phyloP scores from a whole-genome alignment of 2,113 vertebrate genomes.

The Pao palembangensis region DNA sequence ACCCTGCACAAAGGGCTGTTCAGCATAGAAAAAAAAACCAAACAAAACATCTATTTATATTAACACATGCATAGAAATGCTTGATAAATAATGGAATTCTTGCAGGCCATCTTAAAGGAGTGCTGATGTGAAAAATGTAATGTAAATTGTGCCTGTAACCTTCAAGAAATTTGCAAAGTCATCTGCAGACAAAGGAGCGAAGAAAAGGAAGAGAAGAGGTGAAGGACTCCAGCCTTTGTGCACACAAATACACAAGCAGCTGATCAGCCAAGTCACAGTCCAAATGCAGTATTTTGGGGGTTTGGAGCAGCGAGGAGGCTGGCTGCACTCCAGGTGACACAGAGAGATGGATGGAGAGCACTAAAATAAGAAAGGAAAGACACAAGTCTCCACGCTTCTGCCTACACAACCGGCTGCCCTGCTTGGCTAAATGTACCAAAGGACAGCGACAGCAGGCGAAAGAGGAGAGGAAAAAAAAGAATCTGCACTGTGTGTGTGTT shows the following conservation, averaged over 20 bases:
- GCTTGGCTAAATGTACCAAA: slow-evolving; percentile 11
- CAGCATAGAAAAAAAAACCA: too few species aligned
- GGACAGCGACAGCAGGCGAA: slow-evolving; percentile 14
- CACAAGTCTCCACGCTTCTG: slow-evolving; percentile 25
- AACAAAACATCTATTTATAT: too few species aligned
- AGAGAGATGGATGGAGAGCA: slow-evolving; percentile 29
- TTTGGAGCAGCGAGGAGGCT: slow-evolving; percentile 14
- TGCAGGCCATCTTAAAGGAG: background rate
- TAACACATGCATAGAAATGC: background rate
- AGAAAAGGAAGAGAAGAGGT: background rate
- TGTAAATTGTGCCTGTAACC: slow-evolving; percentile 22
- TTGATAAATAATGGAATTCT: background rate
- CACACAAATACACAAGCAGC: background rate
- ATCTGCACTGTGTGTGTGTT: too few species aligned
- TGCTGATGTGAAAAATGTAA: slow-evolving; percentile 4
- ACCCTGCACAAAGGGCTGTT: too few species aligned
- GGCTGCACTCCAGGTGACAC: slow-evolving; percentile 32
- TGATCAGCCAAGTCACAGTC: too few species aligned
- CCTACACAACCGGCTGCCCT: slow-evolving; percentile 19
- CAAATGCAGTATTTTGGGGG: background rate
- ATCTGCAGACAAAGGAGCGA: slow-evolving; percentile 5
- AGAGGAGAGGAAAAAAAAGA: background rate
- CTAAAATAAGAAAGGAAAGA: slow-evolving; percentile 35
- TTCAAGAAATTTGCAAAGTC: slow-evolving; percentile 52
- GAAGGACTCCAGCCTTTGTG: slow-evolving; percentile 10